A percentile compares a stretch with the other conserved stretches of the same genome.
phyloP scores from a whole-genome alignment of 2,888 invertebrate genomes.

The Onthophagus sagittarius region DNA sequence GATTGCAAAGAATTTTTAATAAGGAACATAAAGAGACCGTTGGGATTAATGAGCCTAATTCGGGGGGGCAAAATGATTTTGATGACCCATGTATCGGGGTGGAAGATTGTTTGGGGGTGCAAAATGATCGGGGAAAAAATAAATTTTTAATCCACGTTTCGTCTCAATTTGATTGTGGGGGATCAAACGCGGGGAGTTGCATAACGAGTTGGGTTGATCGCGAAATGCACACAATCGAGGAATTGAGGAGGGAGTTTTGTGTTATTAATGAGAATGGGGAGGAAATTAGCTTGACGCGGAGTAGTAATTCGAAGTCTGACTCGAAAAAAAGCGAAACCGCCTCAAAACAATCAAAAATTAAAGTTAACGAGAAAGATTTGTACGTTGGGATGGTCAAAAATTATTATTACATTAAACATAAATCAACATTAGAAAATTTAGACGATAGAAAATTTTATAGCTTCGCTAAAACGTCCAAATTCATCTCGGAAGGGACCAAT shows the following conservation, averaged over 20 bases:
- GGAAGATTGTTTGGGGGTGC: conserved; percentile 50
- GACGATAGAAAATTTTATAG: conserved; percentile 53
- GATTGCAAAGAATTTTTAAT: conserved; percentile 14
- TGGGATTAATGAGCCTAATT: neutral
- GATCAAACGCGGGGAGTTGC: conserved; percentile 55
- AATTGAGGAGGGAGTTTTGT: conserved; percentile 53
- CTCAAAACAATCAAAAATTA: neutral
- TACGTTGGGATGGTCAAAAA: conserved; percentile 55
- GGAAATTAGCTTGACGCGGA: too few species aligned
- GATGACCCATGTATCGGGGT: conserved; percentile 20
- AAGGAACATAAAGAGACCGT: neutral
- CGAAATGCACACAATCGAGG: conserved; percentile 62
- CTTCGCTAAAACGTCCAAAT: conserved; percentile 50
- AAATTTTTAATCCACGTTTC: conserved; percentile 60
- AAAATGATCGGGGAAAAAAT: conserved; percentile 48
- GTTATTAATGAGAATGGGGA: neutral
- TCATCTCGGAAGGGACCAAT: conserved; percentile 62
- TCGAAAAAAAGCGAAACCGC: too few species aligned
- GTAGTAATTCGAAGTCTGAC: too few species aligned
- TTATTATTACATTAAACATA: conserved; percentile 55
- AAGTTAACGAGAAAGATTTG: conserved; percentile 48
- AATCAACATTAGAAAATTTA: conserved; percentile 49
- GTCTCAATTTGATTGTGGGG: conserved; percentile 57
- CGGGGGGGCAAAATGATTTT: neutral
- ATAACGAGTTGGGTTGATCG: conserved; percentile 58